Percentiles rank a stretch among this genome's conserved stretches.
Evolutionary conservation across 2,113 vertebrate species (phyloP).

Genomic region (Pao palembangensis): DNA sequence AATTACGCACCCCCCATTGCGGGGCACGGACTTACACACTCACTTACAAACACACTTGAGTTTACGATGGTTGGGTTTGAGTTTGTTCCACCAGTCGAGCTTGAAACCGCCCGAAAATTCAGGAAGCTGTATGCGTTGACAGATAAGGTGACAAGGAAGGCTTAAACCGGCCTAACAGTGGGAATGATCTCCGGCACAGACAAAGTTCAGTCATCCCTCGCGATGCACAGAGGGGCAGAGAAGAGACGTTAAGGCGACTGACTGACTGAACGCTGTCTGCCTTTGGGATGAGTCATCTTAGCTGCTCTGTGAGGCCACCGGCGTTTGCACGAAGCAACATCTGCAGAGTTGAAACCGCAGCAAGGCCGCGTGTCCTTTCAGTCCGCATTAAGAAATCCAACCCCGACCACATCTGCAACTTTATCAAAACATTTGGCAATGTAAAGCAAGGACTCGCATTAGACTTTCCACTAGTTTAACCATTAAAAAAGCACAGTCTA

Average conservation of each 20-base stretch:
- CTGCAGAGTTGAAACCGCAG: conserved; percentile 15
- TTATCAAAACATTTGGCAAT: conserved; percentile 51
- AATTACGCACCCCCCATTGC: conserved; percentile 12
- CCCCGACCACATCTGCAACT: conserved; percentile 35
- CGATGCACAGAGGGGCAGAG: conserved; percentile 58
- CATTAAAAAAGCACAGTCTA: conserved; percentile 8
- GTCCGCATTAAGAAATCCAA: neutral
- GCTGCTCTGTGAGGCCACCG: conserved; percentile 47
- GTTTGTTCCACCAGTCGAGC: conserved; percentile 1
- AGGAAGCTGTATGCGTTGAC: conserved; percentile 13
- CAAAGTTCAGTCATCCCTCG: conserved; percentile 66
- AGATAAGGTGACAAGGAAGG: conserved; percentile 12
- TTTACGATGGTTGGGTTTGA: conserved; percentile 2
- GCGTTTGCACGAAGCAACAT: too few species aligned
- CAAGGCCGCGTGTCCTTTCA: conserved; percentile 15
- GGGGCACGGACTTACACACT: conserved; percentile 9
- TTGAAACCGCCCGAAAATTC: conserved; percentile 13
- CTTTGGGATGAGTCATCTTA: conserved; percentile 60
- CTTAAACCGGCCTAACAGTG: conserved; percentile 27
- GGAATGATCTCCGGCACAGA: conserved; percentile 61
- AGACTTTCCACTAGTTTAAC: too few species aligned
- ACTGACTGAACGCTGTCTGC: conserved; percentile 65
- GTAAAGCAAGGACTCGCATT: neutral
- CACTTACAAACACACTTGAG: conserved; percentile 13
- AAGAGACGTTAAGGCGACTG: conserved; percentile 63